Evolutionary conservation across 2,113 vertebrate genomes (phyloP), one percentile per base, ranked within the genome.

Genomic region (Naja naja): DNA sequence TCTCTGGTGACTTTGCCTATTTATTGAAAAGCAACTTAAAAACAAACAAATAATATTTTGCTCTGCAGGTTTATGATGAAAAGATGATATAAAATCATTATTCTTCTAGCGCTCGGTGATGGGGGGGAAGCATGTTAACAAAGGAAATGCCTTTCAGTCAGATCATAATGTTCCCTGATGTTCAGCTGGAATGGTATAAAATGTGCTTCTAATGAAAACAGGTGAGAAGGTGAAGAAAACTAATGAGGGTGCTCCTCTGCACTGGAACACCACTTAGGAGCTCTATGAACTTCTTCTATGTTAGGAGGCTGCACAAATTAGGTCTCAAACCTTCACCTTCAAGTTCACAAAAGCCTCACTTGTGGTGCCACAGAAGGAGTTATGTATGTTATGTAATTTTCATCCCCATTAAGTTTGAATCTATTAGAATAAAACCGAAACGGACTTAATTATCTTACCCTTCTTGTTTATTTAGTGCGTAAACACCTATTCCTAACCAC

Each of bases 141-240:
- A 98, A 97, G 95, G 95, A 97, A 97, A 97, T 52, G 30, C 95
- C 94, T 97, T 95, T 96, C 96, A 96, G 96, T 96, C 96, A 97
- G 95, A 94, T 97, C 96, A 97, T 96, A 96, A 96, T 90, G 47
- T 96, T 95, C 95, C 93, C 91, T 96, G 95, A 95, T 96, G 96
- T 96, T 98, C 96, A 97, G 95, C 95, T 95, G 95, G 95, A 95
- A 97, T 45, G 87, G 74, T 92, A 95, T 96, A 97, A 96, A 95
- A 69, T 93, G 91, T 88, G 93, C 94, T 95, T 97, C 34, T 98
- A 97, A 97, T 97, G 95, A 98, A 98, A 97, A 95, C 96, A 98
- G 96, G 97, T 97, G 94, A 97, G 94, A 97, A 97, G 96, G 96
- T 97, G 96, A 93, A 88, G 94, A 87, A 87, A 74, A 49, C 94